Evolutionary conservation across 2,797 vertebrate species (phyloP), one percentile per base, ranked within the genome.

Genomic region (Tapera naevia): DNA sequence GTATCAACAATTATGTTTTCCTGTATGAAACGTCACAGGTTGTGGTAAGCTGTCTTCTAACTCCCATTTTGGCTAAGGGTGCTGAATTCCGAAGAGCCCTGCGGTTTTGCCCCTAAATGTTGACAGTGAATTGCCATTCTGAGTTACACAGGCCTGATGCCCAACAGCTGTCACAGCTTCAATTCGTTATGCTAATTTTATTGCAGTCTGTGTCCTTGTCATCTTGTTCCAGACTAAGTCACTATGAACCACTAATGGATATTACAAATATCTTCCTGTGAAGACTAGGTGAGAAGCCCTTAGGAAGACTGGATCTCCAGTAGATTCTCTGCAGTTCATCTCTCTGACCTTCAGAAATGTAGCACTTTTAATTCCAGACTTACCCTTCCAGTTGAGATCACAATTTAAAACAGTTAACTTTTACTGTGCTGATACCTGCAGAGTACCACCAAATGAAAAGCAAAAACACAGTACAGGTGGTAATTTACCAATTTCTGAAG

Each of bases 171-270:
- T 95, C 89, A 88, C n/a, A 64, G 62, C 43, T 86, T 75, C 76
- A 66, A 88, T 95, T 93, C 70, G 11, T 93, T 93, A 91, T 46
- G 87, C 46, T 94, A 91, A 95, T 95, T 93, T 95, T 86, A 82
- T 87, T 88, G 73, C 82, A n/a, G 57, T 81, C 79, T 6, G 0
- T 80, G 95, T 86, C 92, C 95, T 93, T 92, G 84, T 93, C 50
- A 0, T 62, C 71, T 60, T 62, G 13, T 82, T 93, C 80, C 76
- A 78, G 60, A 51, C 65, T 80, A 76, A 85, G 88, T 75, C 87
- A 46, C 72, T 79, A 8, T 80, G 78, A 88, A 53, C 54, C n/a
- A 33, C 72, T 95, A 94, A 95, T 91, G 69, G 95, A 88, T 85
- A 92, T 92, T 91, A n/a, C 41, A 69, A 16, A 61, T 50, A 60